phyloP scores from a whole-genome alignment of 2,888 invertebrate species.

The Desoria tigrina region DNA sequence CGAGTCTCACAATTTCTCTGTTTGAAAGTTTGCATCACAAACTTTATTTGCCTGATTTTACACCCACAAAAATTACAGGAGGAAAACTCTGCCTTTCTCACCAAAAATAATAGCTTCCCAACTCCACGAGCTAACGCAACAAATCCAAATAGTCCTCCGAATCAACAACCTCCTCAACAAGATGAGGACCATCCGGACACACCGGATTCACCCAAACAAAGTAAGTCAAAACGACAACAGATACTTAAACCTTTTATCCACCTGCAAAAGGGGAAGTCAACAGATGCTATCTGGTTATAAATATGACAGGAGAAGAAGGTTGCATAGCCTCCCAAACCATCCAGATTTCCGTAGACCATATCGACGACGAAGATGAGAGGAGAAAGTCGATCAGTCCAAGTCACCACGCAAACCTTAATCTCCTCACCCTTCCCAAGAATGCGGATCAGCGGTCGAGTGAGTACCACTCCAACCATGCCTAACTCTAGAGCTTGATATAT shows the following conservation, averaged over 20 bases:
- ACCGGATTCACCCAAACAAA: constrained; percentile 1
- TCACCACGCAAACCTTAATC: constrained; percentile 24
- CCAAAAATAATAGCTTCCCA: constrained; percentile 17
- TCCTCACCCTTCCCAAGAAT: constrained; percentile 33
- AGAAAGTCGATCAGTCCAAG: constrained; percentile 17
- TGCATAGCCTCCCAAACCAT: constrained; percentile 38
- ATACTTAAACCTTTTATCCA: too few relatives aligned
- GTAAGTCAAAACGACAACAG: background rate
- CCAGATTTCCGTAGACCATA: constrained; percentile 50
- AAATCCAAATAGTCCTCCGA: constrained; percentile 23
- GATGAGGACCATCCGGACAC: constrained; percentile 4
- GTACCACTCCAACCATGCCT: background rate
- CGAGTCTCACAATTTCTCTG: too few relatives aligned
- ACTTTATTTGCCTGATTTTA: too few relatives aligned
- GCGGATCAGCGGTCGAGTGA: constrained; percentile 36
- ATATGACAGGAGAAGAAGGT: constrained; percentile 23
- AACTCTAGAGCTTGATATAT: too few relatives aligned
- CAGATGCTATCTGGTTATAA: constrained; percentile 24
- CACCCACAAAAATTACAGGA: too few relatives aligned
- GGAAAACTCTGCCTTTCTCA: constrained; percentile 77
- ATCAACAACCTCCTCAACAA: background rate
- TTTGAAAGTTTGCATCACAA: too few relatives aligned
- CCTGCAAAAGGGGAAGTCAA: background rate
- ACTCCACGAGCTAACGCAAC: constrained; percentile 1
- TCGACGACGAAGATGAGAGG: constrained; percentile 23